Percentiles rank a stretch among this genome's conserved stretches.
Evolutionary conservation across 2,113 vertebrate genomes (phyloP).

Genomic region (Rallus limicola): DNA sequence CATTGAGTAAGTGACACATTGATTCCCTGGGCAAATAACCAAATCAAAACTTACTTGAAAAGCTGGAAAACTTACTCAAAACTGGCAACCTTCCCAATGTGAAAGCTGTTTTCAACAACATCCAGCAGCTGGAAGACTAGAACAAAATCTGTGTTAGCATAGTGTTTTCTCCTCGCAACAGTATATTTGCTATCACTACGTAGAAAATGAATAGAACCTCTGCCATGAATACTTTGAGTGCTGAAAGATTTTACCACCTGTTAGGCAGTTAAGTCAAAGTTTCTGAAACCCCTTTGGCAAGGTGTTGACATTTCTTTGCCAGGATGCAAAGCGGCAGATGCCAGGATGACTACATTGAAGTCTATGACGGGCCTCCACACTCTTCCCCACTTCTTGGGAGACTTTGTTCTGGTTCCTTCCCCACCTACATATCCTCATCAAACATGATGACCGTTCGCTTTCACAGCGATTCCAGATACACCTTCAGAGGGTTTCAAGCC

Average conservation of each 20-base stretch:
- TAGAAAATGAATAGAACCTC: background rate
- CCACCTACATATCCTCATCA: slow-evolving; percentile 64
- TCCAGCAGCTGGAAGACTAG: background rate
- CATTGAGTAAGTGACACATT: slow-evolving; percentile 65
- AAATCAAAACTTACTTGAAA: background rate
- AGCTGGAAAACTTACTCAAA: background rate
- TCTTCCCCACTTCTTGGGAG: slow-evolving; percentile 58
- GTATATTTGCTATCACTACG: background rate
- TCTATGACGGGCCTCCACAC: slow-evolving; percentile 71
- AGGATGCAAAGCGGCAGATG: slow-evolving; percentile 62
- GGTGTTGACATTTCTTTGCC: background rate
- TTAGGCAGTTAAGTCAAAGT: background rate
- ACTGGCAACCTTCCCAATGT: background rate
- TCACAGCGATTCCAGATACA: background rate
- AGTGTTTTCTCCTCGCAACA: background rate
- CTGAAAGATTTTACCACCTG: background rate
- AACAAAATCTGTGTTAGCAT: background rate
- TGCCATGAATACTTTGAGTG: background rate
- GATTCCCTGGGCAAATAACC: background rate
- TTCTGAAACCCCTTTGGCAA: background rate
- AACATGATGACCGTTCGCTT: slow-evolving; percentile 75
- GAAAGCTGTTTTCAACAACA: background rate
- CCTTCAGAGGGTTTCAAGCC: slow-evolving; percentile 63
- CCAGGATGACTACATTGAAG: slow-evolving; percentile 63
- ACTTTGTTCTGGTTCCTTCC: slow-evolving; percentile 52